Conservation (phyloP, 2,113 vertebrate species). For the Cyphomyrus discorhynchus region DNA sequence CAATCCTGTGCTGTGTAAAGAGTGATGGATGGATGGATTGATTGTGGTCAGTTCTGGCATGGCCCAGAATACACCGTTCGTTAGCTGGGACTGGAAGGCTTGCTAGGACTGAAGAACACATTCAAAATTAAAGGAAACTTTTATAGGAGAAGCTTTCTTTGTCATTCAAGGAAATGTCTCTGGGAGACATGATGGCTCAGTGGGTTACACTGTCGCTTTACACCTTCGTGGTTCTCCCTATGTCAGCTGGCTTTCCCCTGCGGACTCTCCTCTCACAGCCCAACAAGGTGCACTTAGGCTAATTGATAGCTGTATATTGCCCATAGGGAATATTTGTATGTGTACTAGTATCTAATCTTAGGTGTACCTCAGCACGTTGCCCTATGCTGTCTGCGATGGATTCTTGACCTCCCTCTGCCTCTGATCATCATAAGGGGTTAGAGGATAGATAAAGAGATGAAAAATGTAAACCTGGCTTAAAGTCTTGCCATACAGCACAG, state of each 20-base stretch:
- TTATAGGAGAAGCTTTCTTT: neutral
- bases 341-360: neutral
- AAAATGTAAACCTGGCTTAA: neutral
- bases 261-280: neutral
- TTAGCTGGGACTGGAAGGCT: neutral
- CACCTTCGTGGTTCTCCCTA: neutral
- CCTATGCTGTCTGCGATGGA: neutral
- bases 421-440: neutral
- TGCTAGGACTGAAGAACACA: neutral
- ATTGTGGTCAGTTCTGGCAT: neutral
- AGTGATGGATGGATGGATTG: neutral
- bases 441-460: neutral
- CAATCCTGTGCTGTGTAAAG: neutral
- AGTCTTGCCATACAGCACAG: neutral
- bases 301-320: neutral
- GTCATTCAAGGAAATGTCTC: neutral
- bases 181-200: neutral
- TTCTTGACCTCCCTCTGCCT: neutral
- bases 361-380: neutral
- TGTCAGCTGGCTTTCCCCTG: neutral
- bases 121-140: neutral
- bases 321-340: neutral
- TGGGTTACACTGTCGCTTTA: neutral
- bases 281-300: neutral
- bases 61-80: neutral